phyloP scores from a whole-genome alignment of 2,797 vertebrate genomes.

The Holocentrus rufus region DNA sequence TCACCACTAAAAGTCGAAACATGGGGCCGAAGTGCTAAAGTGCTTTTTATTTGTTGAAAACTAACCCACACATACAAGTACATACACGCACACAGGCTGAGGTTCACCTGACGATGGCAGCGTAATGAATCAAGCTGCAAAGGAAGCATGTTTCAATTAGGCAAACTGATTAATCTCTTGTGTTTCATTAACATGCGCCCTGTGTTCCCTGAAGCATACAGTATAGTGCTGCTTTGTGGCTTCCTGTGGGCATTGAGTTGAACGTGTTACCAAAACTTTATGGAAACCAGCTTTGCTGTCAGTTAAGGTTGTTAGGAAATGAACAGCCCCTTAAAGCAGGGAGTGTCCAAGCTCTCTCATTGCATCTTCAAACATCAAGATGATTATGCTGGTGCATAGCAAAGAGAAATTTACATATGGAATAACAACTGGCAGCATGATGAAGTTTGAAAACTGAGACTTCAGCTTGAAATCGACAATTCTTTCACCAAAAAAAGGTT shows the following conservation, averaged over 20 bases:
- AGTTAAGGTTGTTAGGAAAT: slow-evolving; percentile 16
- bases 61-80: slow-evolving; percentile 1
- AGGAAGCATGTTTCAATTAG: slow-evolving; percentile 65
- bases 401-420: background rate
- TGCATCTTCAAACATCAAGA: slow-evolving; percentile 4
- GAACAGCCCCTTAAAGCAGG: background rate
- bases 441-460: slow-evolving; percentile 12
- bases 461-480: background rate
- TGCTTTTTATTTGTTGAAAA: background rate
- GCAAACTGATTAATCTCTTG: slow-evolving; percentile 78
- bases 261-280: background rate
- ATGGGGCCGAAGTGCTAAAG: background rate
- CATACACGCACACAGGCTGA: slow-evolving; percentile 7
- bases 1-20: background rate
- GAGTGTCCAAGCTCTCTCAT: slow-evolving; percentile 14
- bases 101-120: slow-evolving; percentile 14
- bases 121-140: slow-evolving; percentile 48
- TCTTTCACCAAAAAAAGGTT: background rate
- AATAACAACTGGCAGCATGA: slow-evolving; percentile 11
- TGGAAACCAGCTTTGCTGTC: slow-evolving; percentile 9
- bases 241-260: slow-evolving; percentile 29
- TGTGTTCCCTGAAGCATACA: slow-evolving; percentile 45
- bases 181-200: slow-evolving; percentile 66
- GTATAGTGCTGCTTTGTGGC: slow-evolving; percentile 35
- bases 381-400: background rate